Base-by-base conservation (phyloP, 2,797 vertebrate genomes). In the Hoplostethus mediterraneus region DNA sequence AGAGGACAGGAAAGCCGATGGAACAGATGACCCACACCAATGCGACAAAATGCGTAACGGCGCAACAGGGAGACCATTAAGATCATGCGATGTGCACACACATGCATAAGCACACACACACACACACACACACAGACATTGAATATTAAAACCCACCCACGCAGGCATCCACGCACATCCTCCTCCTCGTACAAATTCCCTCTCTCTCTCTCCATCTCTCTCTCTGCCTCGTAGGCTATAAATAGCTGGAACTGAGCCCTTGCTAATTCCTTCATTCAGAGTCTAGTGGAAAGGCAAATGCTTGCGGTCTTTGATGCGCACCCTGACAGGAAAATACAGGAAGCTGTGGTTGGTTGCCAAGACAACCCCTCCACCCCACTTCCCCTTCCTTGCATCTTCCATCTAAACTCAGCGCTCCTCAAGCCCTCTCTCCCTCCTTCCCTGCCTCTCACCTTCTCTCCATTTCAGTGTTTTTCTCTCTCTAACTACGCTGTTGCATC, bases 191-290 rank as follows among this genome's bases (percentile, higher is more conserved):
- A 16, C 17, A 44, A 53, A 49, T 40, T 68, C 78, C 57, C 80
- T 66, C 76, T 75, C 71, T 44, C 63, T 65, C 67, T 74, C 80
- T 66, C 76, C 73, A 69, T 79, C 63, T 67, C 63, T 81, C 85
- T 62, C 76, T 76, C 67, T 63, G 82, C 83, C 79, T 83, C 86
- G 71, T 42, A 49, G 70, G 84, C 91, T 95, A 95, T 90, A 94
- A 94, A 95, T 95, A 94, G 89, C 87, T 83, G 86, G 87, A 90
- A 87, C 89, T 63, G 89, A 91, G 91, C 85, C 89, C 73, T 84
- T 73, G 77, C 88, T 93, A 94, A 94, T 94, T 94, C 93, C 85
- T 91, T 93, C 91, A 94, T 93, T 94, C 90, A 92, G 89, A 91
- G 85, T 89, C 80, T 73, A 83, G 84, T 66, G 83, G 81, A 87